phyloP scores from a whole-genome alignment of 1,140 invertebrate species.

The Philotrypesis tridentata region DNA sequence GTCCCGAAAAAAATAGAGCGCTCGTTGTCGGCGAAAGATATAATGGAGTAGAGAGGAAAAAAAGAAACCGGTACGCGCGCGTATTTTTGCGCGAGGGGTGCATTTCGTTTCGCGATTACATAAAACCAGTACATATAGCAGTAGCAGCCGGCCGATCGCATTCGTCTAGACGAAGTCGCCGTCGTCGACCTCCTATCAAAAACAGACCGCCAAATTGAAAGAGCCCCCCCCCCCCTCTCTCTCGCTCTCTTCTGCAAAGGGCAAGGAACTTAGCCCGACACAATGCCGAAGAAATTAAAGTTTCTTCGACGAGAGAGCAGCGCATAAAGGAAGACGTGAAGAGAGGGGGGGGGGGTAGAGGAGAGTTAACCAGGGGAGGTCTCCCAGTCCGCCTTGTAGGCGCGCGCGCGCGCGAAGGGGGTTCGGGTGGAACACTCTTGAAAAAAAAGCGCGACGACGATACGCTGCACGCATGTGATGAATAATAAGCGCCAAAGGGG shows the following conservation, averaged over 20 bases:
- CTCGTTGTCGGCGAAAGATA: neutral
- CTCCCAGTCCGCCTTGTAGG: conserved; percentile 18
- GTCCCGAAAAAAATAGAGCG: neutral
- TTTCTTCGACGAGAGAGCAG: conserved; percentile 14
- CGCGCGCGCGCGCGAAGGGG: neutral
- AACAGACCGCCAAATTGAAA: conserved; percentile 58
- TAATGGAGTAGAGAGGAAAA: conserved; percentile 40
- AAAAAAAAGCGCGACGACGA: neutral
- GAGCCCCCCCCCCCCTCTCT: conserved; percentile 33
- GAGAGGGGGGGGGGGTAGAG: neutral
- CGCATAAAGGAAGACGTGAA: neutral
- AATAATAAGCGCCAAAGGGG: neutral
- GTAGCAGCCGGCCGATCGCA: conserved; percentile 11
- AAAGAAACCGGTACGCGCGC: conserved; percentile 53
- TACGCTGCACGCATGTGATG: conserved; percentile 21
- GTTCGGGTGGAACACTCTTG: neutral
- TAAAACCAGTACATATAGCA: conserved; percentile 55
- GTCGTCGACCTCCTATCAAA: conserved; percentile 59
- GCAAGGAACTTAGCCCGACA: conserved; percentile 31
- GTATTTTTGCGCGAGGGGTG: conserved; percentile 58
- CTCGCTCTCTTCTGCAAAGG: conserved; percentile 10
- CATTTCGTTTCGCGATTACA: conserved; percentile 60
- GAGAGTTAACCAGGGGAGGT: neutral
- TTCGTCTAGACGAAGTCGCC: conserved; percentile 56
- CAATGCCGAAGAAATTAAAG: conserved; percentile 46